phyloP scores from a whole-genome alignment of 1,140 invertebrate genomes.

The Zaprionus tsacasi region DNA sequence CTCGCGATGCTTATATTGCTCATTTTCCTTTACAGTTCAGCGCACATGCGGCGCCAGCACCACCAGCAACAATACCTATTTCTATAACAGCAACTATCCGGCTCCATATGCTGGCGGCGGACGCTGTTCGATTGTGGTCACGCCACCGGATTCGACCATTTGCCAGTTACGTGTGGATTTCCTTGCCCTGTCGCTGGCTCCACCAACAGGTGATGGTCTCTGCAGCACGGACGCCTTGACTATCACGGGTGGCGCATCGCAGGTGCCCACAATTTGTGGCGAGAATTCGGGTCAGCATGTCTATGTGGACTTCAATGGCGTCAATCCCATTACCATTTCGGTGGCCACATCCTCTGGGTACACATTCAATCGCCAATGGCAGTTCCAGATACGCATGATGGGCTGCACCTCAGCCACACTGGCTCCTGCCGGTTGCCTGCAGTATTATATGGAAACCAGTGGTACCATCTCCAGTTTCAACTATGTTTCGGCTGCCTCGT shows the following conservation, averaged over 20 bases:
- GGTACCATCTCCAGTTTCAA: slow-evolving; percentile 91
- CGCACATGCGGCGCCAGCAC: slow-evolving; percentile 88
- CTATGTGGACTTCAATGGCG: slow-evolving; percentile 90
- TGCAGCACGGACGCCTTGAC: slow-evolving; percentile 89
- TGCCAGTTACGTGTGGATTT: slow-evolving; percentile 93
- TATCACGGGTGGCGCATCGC: slow-evolving; percentile 88
- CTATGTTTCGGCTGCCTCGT: slow-evolving; percentile 87
- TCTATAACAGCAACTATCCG: slow-evolving; percentile 90
- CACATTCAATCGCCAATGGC: slow-evolving; percentile 89
- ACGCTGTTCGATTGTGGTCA: slow-evolving; percentile 89
- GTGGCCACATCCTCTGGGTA: slow-evolving; percentile 87
- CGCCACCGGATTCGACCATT: slow-evolving; percentile 88
- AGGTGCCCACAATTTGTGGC: slow-evolving; percentile 90
- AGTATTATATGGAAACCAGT: slow-evolving; percentile 88
- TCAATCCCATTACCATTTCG: slow-evolving; percentile 88
- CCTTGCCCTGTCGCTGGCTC: slow-evolving; percentile 88
- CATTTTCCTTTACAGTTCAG: slow-evolving; percentile 85
- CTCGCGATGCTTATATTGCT: background rate
- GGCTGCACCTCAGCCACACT: slow-evolving; percentile 86
- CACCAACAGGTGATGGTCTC: slow-evolving; percentile 89
- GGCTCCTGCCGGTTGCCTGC: slow-evolving; percentile 91
- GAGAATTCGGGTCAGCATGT: slow-evolving; percentile 92
- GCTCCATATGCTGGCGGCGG: slow-evolving; percentile 87
- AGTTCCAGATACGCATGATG: slow-evolving; percentile 90
- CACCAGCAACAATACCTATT: slow-evolving; percentile 92